Percentiles rank a stretch among this genome's conserved stretches.
These are phyloP conservation scores for Erythrocercus mccallii DNA, from an alignment of 2,113 vertebrate species.

Conservation along the genomic window DNA sequence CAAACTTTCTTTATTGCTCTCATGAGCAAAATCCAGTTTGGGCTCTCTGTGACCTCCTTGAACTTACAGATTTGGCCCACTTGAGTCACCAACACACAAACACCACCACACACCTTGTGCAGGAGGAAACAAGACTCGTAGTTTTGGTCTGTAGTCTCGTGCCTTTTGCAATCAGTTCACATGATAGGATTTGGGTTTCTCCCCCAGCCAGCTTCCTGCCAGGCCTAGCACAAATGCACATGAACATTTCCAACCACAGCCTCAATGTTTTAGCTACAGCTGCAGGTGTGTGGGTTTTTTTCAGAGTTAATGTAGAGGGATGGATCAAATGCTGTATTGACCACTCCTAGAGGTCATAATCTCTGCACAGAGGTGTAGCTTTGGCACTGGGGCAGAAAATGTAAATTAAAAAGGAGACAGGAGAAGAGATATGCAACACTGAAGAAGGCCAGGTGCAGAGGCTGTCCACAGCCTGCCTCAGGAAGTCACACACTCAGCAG, in stretches of 20 bases:
- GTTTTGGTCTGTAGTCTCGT: neutral
- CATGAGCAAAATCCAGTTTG: neutral
- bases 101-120: neutral
- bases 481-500: neutral
- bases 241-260: neutral
- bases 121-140: neutral
- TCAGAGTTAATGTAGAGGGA: neutral
- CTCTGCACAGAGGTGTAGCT: neutral
- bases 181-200: neutral
- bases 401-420: neutral
- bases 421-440: neutral
- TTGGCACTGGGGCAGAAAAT: neutral
- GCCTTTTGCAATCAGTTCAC: neutral
- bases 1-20: neutral
- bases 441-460: neutral
- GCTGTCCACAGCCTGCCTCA: neutral
- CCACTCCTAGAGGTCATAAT: neutral
- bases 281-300: neutral
- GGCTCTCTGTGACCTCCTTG: neutral
- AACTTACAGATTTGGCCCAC: neutral
- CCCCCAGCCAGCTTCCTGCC: neutral
- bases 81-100: neutral
- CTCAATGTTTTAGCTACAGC: neutral
- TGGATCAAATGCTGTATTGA: neutral
- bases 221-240: neutral